Percentiles rank a stretch among this genome's conserved stretches.
These are phyloP conservation scores for Tryphoninae sp. DNA, from an alignment of 2,888 invertebrate genomes.

Conservation along the genomic window DNA sequence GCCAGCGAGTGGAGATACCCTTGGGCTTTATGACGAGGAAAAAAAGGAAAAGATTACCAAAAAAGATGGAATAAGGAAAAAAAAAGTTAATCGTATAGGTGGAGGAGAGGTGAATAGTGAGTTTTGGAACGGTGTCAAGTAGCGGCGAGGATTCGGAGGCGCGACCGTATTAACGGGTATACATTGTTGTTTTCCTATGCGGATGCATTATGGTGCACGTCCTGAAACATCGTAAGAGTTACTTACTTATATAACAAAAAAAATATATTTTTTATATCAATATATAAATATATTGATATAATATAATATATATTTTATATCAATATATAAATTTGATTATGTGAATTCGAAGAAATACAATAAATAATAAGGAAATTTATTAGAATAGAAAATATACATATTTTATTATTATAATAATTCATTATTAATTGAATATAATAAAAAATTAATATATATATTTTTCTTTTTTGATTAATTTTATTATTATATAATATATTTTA, in stretches of 20 bases:
- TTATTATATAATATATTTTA: no score
- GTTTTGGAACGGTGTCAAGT: slow-evolving; percentile 65
- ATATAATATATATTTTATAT: not conserved
- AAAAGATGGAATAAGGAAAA: slow-evolving; percentile 15
- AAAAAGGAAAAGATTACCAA: slow-evolving; percentile 14
- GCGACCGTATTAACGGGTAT: slow-evolving; percentile 38
- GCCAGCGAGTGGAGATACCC: slow-evolving; percentile 16
- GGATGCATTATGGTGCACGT: slow-evolving; percentile 29
- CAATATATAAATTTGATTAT: not conserved
- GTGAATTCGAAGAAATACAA: no score
- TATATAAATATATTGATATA: no score
- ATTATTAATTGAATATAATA: no score
- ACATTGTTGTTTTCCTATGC: slow-evolving; percentile 15
- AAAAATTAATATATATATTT: no score
- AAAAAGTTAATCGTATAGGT: slow-evolving; percentile 35
- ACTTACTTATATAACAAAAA: slow-evolving; percentile 1
- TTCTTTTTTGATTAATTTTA: no score
- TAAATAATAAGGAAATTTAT: no score
- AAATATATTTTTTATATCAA: not conserved
- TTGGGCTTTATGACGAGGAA: slow-evolving; percentile 41
- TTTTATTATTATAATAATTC: no score
- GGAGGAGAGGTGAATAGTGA: slow-evolving; percentile 50
- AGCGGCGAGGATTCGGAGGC: slow-evolving; percentile 53
- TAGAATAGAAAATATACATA: no score
- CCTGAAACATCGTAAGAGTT: slow-evolving; percentile 5